Conservation (phyloP, 2,797 vertebrate species). For the Loris lydekkerianus region DNA sequence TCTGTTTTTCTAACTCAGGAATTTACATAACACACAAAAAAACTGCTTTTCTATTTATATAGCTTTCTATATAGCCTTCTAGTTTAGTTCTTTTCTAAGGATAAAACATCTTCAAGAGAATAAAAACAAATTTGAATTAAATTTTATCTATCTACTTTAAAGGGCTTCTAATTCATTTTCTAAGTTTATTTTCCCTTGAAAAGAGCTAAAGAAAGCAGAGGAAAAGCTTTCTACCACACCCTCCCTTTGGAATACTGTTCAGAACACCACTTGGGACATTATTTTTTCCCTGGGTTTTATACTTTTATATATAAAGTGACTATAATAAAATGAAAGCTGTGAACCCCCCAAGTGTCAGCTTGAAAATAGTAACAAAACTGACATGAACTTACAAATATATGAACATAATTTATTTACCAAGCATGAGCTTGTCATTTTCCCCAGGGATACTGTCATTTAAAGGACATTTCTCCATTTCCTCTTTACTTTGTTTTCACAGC, state of each 20-base stretch:
- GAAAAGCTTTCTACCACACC: not conserved
- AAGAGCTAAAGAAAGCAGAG: constrained; percentile 30
- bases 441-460: constrained; percentile 75
- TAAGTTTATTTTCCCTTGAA: constrained; percentile 3
- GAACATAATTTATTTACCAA: constrained; percentile 78
- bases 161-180: not conserved
- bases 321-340: constrained; percentile 72
- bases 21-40: constrained; percentile 49
- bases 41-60: constrained; percentile 3
- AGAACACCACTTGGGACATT: not conserved
- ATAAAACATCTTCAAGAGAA: not conserved
- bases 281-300: constrained; percentile 69
- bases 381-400: constrained; percentile 59
- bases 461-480: constrained; percentile 66
- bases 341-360: constrained; percentile 53
- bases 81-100: constrained; percentile 59
- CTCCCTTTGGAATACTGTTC: constrained; percentile 55
- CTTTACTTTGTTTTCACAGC: constrained; percentile 80
- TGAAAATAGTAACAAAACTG: constrained; percentile 78
- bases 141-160: constrained; percentile 50
- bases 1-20: not conserved
- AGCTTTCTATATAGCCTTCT: not conserved
- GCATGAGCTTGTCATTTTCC: constrained; percentile 63
- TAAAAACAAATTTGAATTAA: constrained; percentile 64
- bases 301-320: constrained; percentile 65